Evolutionary conservation across 1,140 invertebrate species (phyloP).

Genomic region (Bombus terrestris): DNA sequence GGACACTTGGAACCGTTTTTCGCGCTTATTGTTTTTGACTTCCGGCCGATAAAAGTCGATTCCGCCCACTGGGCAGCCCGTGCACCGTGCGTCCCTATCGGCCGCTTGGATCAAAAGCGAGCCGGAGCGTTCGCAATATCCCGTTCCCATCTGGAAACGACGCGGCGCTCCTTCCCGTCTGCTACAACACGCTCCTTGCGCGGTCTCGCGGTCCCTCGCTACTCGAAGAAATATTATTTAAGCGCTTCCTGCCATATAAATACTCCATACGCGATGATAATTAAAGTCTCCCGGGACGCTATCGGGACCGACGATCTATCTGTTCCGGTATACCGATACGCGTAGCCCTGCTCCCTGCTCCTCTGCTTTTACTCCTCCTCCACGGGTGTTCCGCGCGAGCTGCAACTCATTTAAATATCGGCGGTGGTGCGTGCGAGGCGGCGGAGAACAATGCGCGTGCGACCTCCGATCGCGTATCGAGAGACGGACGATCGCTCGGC

Average conservation of each 20-base stretch:
- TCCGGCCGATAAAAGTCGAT: slow-evolving; percentile 79
- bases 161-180: neutral
- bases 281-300: slow-evolving; percentile 76
- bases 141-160: slow-evolving; percentile 71
- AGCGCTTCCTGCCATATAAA: slow-evolving; percentile 83
- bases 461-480: neutral
- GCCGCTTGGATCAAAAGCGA: slow-evolving; percentile 75
- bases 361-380: neutral
- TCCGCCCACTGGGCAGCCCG: slow-evolving; percentile 71
- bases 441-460: slow-evolving; percentile 28
- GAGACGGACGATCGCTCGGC: too few relatives aligned
- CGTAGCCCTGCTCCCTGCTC: neutral
- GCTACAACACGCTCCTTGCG: too few relatives aligned
- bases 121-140: slow-evolving; percentile 69
- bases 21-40: slow-evolving; percentile 80
- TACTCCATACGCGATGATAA: slow-evolving; percentile 81
- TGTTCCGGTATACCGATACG: slow-evolving; percentile 58
- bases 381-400: slow-evolving; percentile 13
- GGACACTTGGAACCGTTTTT: slow-evolving; percentile 56
- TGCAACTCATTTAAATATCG: slow-evolving; percentile 42
- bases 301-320: slow-evolving; percentile 71
- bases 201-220: slow-evolving; percentile 27
- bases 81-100: slow-evolving; percentile 67
- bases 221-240: slow-evolving; percentile 82
- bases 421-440: slow-evolving; percentile 34